Percentiles rank a stretch among this genome's conserved stretches.
Evolutionary conservation across 2,113 vertebrate genomes (phyloP).

Genomic region (Setophaga coronata): DNA sequence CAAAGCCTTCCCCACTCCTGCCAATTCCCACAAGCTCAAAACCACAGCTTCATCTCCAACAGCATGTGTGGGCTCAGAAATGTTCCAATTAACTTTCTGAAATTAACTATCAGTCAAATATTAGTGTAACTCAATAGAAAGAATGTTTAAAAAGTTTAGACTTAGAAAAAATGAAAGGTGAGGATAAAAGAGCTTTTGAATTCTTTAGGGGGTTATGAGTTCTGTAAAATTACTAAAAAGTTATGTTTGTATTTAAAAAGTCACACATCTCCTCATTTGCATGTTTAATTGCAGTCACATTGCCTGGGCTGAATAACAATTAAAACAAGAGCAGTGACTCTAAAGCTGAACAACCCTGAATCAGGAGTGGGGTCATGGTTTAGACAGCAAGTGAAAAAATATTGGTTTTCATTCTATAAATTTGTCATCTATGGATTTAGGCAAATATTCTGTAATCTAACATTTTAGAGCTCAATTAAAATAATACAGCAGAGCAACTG

Average conservation of each 20-base stretch:
- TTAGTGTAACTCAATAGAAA: neutral
- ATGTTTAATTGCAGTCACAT: neutral
- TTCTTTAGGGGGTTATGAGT: neutral
- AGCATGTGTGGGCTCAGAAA: neutral
- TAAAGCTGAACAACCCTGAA: neutral
- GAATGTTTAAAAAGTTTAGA: neutral
- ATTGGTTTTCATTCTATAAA: neutral
- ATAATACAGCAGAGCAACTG: neutral
- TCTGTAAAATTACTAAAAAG: neutral
- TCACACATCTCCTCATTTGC: neutral
- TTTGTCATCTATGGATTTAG: neutral
- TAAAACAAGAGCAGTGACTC: neutral
- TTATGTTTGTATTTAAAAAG: neutral
- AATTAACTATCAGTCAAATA: neutral
- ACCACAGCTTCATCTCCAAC: neutral
- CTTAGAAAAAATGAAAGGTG: fast-evolving
- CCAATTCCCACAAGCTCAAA: neutral
- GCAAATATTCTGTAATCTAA: neutral
- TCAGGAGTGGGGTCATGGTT: neutral
- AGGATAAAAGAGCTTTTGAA: neutral
- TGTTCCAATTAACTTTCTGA: neutral
- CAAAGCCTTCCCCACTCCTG: neutral
- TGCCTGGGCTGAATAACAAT: neutral
- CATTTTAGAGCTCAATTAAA: neutral
- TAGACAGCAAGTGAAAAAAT: neutral